Evolutionary conservation across 2,888 invertebrate genomes (phyloP).

Genomic region (Calephelis perditalis): DNA sequence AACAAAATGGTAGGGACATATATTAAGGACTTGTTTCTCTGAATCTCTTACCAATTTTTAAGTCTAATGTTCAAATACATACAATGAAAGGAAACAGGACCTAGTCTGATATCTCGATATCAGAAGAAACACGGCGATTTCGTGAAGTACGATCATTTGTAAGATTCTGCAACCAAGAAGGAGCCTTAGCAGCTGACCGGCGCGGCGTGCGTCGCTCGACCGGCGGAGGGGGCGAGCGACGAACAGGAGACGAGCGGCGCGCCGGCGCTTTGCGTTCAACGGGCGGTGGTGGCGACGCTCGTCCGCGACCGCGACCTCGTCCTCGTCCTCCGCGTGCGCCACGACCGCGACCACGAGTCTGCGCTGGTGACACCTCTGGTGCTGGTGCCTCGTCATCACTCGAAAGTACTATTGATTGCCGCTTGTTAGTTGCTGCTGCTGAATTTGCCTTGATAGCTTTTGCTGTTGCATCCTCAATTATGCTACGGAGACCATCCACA

Average conservation of each 20-base stretch:
- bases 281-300: conserved; percentile 21
- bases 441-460: conserved; percentile 33
- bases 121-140: conserved; percentile 47
- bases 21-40: too few species aligned
- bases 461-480: conserved; percentile 44
- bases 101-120: conserved; percentile 62
- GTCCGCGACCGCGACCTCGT: conserved; percentile 30
- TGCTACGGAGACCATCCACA: conserved; percentile 42
- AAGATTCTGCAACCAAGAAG: conserved; percentile 52
- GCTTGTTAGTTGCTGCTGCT: conserved; percentile 39
- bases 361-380: neutral
- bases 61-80: conserved; percentile 3
- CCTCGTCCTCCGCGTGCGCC: conserved; percentile 25
- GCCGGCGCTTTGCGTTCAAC: conserved; percentile 21
- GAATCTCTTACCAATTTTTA: neutral
- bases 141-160: conserved; percentile 37
- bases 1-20: too few species aligned
- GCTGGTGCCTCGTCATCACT: conserved; percentile 51
- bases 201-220: conserved; percentile 61
- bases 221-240: conserved; percentile 27
- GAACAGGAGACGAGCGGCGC: conserved; percentile 16
- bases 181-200: conserved; percentile 53
- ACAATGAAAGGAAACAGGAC: neutral
- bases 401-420: conserved; percentile 48
- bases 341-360: conserved; percentile 27